phyloP scores from a whole-genome alignment of 1,140 invertebrate species.

The Drosophila sechellia region DNA sequence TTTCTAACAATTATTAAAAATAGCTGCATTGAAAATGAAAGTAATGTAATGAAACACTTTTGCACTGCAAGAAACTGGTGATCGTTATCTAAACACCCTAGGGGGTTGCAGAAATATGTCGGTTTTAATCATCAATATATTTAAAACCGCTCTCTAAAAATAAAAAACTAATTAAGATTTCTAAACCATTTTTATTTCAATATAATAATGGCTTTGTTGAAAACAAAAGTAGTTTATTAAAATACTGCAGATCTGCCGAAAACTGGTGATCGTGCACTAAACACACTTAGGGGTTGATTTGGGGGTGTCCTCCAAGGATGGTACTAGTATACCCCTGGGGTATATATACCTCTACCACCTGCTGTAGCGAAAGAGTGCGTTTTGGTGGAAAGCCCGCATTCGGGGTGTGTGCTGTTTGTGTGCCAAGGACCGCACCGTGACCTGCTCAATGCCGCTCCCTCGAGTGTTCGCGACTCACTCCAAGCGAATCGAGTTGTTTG shows the following conservation, averaged over 20 bases:
- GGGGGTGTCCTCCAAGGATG: background rate
- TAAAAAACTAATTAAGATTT: no score
- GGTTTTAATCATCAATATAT: no score
- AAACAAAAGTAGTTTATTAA: no score
- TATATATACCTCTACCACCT: constrained; percentile 4
- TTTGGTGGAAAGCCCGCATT: constrained; percentile 37
- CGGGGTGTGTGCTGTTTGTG: constrained; percentile 18
- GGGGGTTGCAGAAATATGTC: no score
- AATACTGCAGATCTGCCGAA: background rate
- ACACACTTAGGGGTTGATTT: constrained; percentile 4
- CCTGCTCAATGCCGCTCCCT: constrained; percentile 41
- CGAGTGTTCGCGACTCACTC: constrained; percentile 15
- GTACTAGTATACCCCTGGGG: constrained; percentile 13
- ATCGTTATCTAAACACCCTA: no score
- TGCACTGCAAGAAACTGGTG: no score
- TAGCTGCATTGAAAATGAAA: no score
- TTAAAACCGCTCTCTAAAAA: no score
- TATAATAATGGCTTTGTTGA: no score
- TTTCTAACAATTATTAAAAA: no score
- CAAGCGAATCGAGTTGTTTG: constrained; percentile 3
- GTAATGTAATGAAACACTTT: no score
- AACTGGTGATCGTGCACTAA: constrained; percentile 3
- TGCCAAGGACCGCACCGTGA: constrained; percentile 60
- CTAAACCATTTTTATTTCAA: no score
- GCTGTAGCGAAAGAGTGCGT: constrained; percentile 3